Percentiles rank a stretch among this genome's conserved stretches.
Evolutionary conservation across 2,888 invertebrate species (phyloP).

Genomic region (Tupiocoris notatus): DNA sequence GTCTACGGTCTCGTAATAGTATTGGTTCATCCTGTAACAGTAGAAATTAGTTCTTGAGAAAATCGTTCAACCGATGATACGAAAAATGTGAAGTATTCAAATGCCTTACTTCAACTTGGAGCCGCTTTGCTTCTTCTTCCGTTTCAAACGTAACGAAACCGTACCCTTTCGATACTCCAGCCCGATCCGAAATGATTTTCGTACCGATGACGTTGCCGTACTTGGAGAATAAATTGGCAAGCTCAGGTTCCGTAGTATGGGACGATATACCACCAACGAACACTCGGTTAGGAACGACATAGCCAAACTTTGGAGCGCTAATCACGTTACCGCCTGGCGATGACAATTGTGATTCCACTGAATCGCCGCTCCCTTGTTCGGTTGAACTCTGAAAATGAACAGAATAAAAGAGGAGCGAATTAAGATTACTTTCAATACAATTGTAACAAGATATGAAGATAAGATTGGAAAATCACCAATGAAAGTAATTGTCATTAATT

Average conservation of each 20-base stretch:
- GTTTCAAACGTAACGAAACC: constrained; percentile 85
- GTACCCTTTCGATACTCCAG: constrained; percentile 92
- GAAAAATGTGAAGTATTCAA: too few species aligned
- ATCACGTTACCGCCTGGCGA: constrained; percentile 49
- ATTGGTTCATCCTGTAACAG: constrained; percentile 67
- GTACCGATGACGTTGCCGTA: constrained; percentile 88
- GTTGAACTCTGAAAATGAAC: neutral
- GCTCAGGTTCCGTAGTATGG: constrained; percentile 87
- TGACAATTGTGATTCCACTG: constrained; percentile 21
- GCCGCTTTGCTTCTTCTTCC: constrained; percentile 77
- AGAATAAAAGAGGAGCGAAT: neutral
- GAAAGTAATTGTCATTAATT: too few species aligned
- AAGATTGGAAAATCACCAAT: too few species aligned
- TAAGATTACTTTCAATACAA: neutral
- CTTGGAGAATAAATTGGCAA: constrained; percentile 86
- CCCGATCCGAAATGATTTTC: constrained; percentile 91
- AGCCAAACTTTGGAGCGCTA: constrained; percentile 59
- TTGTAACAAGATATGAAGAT: too few species aligned
- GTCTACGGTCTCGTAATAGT: constrained; percentile 73
- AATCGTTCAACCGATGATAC: too few species aligned
- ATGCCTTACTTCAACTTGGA: constrained; percentile 67
- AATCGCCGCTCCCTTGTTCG: constrained; percentile 12
- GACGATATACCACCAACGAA: constrained; percentile 95
- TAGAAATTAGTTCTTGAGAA: too few species aligned
- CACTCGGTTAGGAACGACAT: constrained; percentile 84